Conservation (phyloP, 2,888 invertebrate genomes). For the Rotaria socialis region DNA sequence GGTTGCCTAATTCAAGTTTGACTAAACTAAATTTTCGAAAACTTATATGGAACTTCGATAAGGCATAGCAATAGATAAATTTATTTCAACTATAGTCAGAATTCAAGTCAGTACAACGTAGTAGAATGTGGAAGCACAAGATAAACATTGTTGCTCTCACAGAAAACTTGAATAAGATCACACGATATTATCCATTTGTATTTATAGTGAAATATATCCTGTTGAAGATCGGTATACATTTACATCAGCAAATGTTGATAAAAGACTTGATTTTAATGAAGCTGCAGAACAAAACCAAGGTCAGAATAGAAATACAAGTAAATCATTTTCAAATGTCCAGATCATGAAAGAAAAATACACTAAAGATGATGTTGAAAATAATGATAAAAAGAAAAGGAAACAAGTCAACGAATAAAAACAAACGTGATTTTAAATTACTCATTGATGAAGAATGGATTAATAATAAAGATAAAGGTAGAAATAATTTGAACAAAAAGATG, state of each 20-base stretch:
- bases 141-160: no score
- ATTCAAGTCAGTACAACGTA: no score
- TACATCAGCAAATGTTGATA: constrained; percentile 84
- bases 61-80: no score
- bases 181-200: no score
- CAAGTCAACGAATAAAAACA: constrained; percentile 40
- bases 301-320: constrained; percentile 55
- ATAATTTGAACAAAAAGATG: no score
- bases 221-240: constrained; percentile 87
- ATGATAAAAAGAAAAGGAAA: constrained; percentile 68
- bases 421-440: constrained; percentile 48
- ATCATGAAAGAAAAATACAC: constrained; percentile 78
- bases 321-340: background rate
- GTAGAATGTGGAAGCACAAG: no score
- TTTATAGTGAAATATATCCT: constrained; percentile 74
- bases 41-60: no score
- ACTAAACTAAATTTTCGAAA: no score
- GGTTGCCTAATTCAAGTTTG: no score
- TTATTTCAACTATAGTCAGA: no score
- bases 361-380: constrained; percentile 88
- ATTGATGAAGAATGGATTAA: constrained; percentile 87
- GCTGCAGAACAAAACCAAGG: constrained; percentile 92
- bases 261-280: constrained; percentile 89
- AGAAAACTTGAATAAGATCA: no score
- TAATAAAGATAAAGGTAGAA: constrained; percentile 82